Conservation (phyloP, 2,888 invertebrate genomes). For the Drosophila borealis region DNA sequence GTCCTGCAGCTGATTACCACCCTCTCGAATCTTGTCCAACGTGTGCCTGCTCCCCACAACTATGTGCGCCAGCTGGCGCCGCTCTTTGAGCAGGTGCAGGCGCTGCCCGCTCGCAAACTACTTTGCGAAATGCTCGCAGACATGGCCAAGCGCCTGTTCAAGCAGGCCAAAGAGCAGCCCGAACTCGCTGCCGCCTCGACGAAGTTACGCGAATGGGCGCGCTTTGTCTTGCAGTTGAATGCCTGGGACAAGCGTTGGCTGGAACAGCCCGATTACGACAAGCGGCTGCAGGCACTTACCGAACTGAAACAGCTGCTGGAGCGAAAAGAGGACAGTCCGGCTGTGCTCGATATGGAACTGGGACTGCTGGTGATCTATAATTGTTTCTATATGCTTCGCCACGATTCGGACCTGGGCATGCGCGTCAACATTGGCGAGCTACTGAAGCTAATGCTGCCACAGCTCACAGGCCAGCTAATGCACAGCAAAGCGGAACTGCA, state of each 20-base stretch:
- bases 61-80: slow-evolving; percentile 90
- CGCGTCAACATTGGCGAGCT: slow-evolving; percentile 91
- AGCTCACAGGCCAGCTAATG: slow-evolving; percentile 86
- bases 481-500: slow-evolving; percentile 86
- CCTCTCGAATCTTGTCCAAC: slow-evolving; percentile 90
- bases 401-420: slow-evolving; percentile 93
- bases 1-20: slow-evolving; percentile 90
- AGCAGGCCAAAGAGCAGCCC: slow-evolving; percentile 43
- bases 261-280: slow-evolving; percentile 97
- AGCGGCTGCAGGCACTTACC: slow-evolving; percentile 91
- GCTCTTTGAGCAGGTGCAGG: slow-evolving; percentile 89
- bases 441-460: slow-evolving; percentile 89
- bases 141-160: slow-evolving; percentile 86
- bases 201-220: slow-evolving; percentile 85
- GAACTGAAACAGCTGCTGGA: slow-evolving; percentile 87
- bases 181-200: slow-evolving; percentile 43
- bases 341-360: slow-evolving; percentile 87
- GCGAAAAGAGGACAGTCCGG: slow-evolving; percentile 81
- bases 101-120: slow-evolving; percentile 89
- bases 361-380: slow-evolving; percentile 92
- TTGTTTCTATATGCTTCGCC: slow-evolving; percentile 91
- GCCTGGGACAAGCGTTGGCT: slow-evolving; percentile 94
- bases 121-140: slow-evolving; percentile 88
- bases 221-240: slow-evolving; percentile 90
- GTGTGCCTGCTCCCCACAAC: slow-evolving; percentile 87